phyloP scores from a whole-genome alignment of 64 coral and sea anemone species.

The Montipora capricornis region DNA sequence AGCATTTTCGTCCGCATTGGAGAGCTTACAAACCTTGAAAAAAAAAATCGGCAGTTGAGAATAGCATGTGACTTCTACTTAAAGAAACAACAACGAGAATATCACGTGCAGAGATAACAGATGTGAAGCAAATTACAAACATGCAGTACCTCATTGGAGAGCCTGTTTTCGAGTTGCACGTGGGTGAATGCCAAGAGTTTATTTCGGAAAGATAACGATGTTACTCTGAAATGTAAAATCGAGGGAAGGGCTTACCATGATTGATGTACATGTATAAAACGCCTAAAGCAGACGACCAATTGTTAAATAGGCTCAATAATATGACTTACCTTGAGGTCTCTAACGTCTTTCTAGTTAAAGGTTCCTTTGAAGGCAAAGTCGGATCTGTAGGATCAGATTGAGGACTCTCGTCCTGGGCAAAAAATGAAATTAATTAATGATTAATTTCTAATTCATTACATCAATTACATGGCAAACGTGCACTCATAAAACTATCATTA shows the following conservation, averaged over 20 bases:
- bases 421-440: neutral
- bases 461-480: too few relatives aligned
- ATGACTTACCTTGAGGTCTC: neutral
- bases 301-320: neutral
- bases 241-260: neutral
- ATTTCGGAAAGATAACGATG: constrained; percentile 70
- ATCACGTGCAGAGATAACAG: too few relatives aligned
- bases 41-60: neutral
- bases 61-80: neutral
- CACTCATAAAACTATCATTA: too few relatives aligned
- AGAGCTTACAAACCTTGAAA: constrained; percentile 84
- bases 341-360: neutral
- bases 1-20: constrained; percentile 78
- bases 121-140: too few relatives aligned
- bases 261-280: too few relatives aligned
- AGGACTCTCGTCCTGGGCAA: neutral
- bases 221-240: constrained; percentile 32
- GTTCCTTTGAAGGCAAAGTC: neutral
- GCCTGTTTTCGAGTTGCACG: constrained; percentile 66
- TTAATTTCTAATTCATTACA: too few relatives aligned
- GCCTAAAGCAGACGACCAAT: neutral
- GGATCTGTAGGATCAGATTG: neutral
- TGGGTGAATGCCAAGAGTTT: constrained; percentile 53
- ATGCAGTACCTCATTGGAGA: constrained; percentile 68
- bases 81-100: too few relatives aligned